Evolutionary conservation across 2,113 vertebrate species (phyloP), one percentile per base, ranked within the genome.

Genomic region (Otolemur garnettii): DNA sequence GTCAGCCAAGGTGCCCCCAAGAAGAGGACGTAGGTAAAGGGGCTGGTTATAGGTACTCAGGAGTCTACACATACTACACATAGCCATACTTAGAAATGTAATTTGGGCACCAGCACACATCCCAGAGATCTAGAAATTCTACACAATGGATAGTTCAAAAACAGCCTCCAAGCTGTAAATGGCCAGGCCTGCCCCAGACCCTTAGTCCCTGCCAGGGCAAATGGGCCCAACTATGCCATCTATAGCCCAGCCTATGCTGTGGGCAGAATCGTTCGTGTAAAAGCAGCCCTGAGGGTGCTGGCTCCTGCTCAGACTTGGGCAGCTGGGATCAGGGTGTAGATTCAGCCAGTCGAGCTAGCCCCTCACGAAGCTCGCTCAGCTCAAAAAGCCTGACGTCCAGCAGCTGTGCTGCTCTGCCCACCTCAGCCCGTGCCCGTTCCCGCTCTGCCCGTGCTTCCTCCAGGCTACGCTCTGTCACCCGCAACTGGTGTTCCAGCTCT

Each of bases 341-440:
- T 98, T 99, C 99, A 0, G 99, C 97, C 92, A 99, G 99, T 97
- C 99, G 99, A 89, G 99, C 99, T 80, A 99, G 98, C 94, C 99
- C 99, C 98, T 99, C 99, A 1, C 99, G 98, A 26, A 99, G 98
- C 97, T 99, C 99, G 0, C 99, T 99, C 69, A 99, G 99, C 98
- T 99, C 99, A 35, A 99, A 99, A 84, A 99, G 99, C 98, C 99
- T 99, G 98, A 99, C 98, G 21, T 99, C 99, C 97, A 99, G 98
- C 90, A 99, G 98, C 97, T 99, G 99, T 0, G 99, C 98, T 12
- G 99, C 99, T 82, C 98, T 98, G 97, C 99, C 98, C 94, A 99
- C 98, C 95, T 99, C 99, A 0, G 74, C 97, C 75, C 99, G 99
- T 0, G 99, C 95, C 80, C 98, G 99, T 88, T 99, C 99, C 72